Percentiles rank a stretch among this genome's conserved stretches.
phyloP scores from a whole-genome alignment of 2,888 invertebrate genomes.

The Lithophane socia region DNA sequence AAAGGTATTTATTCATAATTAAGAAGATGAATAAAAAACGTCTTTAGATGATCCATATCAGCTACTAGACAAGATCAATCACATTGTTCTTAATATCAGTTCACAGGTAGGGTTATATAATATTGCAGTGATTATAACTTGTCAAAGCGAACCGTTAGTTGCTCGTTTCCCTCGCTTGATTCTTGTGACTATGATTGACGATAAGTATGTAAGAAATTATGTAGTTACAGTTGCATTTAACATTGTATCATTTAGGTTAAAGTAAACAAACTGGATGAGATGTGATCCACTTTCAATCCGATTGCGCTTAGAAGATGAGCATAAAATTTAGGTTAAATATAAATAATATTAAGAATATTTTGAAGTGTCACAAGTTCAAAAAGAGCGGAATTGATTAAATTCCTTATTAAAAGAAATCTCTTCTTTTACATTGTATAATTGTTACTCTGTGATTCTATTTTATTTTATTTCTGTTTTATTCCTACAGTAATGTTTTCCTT shows the following conservation, averaged over 20 bases:
- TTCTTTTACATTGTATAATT: neutral
- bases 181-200: conserved; percentile 15
- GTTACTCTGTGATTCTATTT: neutral
- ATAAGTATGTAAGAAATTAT: neutral
- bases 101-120: conserved; percentile 1
- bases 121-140: conserved; percentile 2
- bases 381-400: neutral
- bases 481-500: neutral
- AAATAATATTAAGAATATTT: neutral
- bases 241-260: neutral
- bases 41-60: neutral
- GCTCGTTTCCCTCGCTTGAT: conserved; percentile 28
- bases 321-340: neutral
- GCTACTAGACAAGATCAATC: neutral
- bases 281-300: neutral
- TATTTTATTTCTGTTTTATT: neutral
- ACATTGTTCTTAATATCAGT: neutral
- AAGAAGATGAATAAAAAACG: neutral
- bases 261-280: neutral
- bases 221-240: neutral
- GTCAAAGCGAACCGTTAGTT: conserved; percentile 28
- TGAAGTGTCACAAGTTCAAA: neutral
- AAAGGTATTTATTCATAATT: neutral
- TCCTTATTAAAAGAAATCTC: neutral
- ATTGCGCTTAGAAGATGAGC: neutral